Evolutionary conservation across 2,113 vertebrate genomes (phyloP).

Genomic region (Entomyzon cyanotis): DNA sequence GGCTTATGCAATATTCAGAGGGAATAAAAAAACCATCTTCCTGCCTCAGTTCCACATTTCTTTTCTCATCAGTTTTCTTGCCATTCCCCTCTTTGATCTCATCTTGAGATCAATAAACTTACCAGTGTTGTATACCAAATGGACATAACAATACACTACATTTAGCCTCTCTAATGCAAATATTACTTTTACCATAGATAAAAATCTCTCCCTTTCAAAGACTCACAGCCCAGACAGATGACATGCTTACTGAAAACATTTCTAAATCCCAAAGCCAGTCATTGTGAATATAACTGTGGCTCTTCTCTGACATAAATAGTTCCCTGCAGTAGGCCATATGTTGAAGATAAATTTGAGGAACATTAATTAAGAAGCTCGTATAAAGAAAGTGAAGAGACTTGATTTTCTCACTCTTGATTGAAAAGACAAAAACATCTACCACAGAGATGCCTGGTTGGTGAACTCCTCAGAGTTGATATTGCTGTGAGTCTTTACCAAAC

Average conservation of each 20-base stretch:
- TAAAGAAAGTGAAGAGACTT: not conserved
- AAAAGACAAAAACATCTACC: not conserved
- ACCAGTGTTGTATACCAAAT: not conserved
- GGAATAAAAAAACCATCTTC: not conserved
- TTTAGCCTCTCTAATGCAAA: not conserved
- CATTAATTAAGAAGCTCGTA: not conserved
- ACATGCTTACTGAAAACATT: not conserved
- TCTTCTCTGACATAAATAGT: not conserved
- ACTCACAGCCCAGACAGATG: not conserved
- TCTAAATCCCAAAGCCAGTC: not conserved
- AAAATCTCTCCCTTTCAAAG: not conserved
- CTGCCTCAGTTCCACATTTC: not conserved
- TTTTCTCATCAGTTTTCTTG: not conserved
- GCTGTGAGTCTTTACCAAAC: not conserved
- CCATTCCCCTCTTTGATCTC: not conserved
- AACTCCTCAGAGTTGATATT: not conserved
- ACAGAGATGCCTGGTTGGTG: not conserved
- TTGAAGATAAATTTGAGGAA: not conserved
- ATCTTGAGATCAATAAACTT: not conserved
- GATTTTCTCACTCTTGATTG: not conserved
- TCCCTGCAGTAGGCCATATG: not conserved
- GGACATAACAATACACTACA: not conserved
- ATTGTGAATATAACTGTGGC: not conserved
- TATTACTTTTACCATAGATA: not conserved
- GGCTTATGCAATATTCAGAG: not conserved